Base-by-base conservation (phyloP, 2,113 vertebrate species). In the Austrofundulus limnaeus region DNA sequence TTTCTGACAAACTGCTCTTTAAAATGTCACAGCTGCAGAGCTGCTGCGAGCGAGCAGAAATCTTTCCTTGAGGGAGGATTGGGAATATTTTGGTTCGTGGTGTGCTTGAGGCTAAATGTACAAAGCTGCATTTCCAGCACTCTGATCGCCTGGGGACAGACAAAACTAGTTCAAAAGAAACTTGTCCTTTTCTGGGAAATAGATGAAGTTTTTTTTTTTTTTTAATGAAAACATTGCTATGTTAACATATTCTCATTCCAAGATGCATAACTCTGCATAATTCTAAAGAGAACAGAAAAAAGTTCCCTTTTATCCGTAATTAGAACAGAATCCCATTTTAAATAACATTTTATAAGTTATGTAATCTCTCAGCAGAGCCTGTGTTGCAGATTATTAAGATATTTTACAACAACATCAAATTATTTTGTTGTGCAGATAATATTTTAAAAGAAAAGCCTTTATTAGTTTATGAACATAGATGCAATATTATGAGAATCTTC, bases 1-100 rank as follows among this genome's bases (percentile, higher is more conserved):
- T 66, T 78, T 79, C 61, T 68, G 70, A n/a, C 55, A 80, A 82
- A 76, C 66, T 82, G 53, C 70, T 80, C 58, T 83, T 78, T 72
- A 75, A 83, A 86, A 88, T 85, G 79, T 87, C 85, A 84, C 59
- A 54, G 43, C 77, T 75, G 52, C 75, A 73, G 63, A 71, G 64
- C 49, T 16, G 43, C 59, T 60, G 51, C 16, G 8, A 49, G 55
- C 64, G 56, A 47, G 53, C 31, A 31, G 34, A 67, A 70, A 41
- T 76, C 11, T 34, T 72, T 68, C 61, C 66, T 65, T 42, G 0
- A 48, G 64, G 77, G 51, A 15, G 48, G 34, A 46, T 55, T 60
- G 47, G n/a, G 41, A 66, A 34, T 61, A 25, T 70, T 68, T 78
- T 28, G 28, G 70, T 61, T 54, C 47, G 8, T 15, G n/a, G 13